Evolutionary conservation across 2,113 vertebrate species (phyloP).

Genomic region (Herpailurus yagouaroundi): DNA sequence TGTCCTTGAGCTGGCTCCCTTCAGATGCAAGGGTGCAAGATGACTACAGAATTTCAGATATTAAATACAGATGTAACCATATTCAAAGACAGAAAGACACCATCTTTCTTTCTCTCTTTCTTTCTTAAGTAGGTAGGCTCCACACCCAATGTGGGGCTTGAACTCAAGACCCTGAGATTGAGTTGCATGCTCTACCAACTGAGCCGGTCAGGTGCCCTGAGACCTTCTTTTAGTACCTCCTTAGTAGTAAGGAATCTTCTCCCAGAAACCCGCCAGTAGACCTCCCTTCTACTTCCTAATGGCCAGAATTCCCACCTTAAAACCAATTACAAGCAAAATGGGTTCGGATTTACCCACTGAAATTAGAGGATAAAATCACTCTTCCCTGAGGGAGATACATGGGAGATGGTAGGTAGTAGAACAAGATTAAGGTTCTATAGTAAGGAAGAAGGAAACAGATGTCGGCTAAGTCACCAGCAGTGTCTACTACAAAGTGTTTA

Average conservation of each 20-base stretch:
- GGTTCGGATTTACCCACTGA: not conserved
- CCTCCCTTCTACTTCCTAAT: not conserved
- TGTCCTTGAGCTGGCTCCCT: not conserved
- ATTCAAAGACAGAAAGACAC: not conserved
- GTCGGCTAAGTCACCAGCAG: not conserved
- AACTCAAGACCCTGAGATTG: not conserved
- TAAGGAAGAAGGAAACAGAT: not conserved
- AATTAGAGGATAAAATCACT: not conserved
- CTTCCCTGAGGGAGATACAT: not conserved
- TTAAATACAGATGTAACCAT: not conserved
- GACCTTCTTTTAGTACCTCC: not conserved
- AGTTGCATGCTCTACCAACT: not conserved
- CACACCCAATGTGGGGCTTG: not conserved
- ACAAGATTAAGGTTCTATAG: not conserved
- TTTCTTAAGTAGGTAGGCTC: not conserved
- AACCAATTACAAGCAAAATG: not conserved
- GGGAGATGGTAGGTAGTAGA: not conserved
- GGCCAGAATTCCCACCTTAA: constrained; percentile 1
- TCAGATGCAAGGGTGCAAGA: not conserved
- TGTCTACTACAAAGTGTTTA: not conserved
- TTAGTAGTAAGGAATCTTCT: not conserved
- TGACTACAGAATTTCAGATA: not conserved
- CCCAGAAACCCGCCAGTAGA: not conserved
- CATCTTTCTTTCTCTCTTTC: not conserved
- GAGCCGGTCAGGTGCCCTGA: not conserved